A percentile compares a stretch with the other conserved stretches of the same genome.
Evolutionary conservation across 1,140 invertebrate genomes (phyloP).

Genomic region (Eumeta japonica): DNA sequence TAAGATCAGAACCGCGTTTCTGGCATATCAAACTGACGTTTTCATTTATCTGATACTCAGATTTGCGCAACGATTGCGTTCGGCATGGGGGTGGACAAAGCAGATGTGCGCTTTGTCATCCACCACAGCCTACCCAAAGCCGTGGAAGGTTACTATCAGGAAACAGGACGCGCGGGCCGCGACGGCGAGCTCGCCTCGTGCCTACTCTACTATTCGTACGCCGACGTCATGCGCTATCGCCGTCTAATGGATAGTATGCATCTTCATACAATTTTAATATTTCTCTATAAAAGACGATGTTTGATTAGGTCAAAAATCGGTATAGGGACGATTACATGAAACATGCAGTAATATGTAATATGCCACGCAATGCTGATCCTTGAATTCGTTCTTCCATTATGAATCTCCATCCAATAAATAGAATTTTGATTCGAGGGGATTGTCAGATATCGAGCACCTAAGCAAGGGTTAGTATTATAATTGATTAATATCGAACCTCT

Average conservation of each 20-base stretch:
- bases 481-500: too few species aligned
- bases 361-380: too few species aligned
- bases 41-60: conserved; percentile 15
- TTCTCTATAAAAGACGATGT: too few species aligned
- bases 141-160: conserved; percentile 97
- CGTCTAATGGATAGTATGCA: conserved; percentile 74
- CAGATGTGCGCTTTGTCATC: conserved; percentile 88
- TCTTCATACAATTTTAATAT: not conserved
- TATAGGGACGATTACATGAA: too few species aligned
- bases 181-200: conserved; percentile 84
- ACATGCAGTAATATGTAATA: too few species aligned
- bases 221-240: conserved; percentile 74
- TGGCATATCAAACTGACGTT: not conserved
- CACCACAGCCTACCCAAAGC: conserved; percentile 93
- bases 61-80: conserved; percentile 96
- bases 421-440: too few species aligned
- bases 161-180: conserved; percentile 92
- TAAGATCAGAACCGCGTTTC: not conserved
- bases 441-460: too few species aligned
- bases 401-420: too few species aligned
- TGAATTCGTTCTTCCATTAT: too few species aligned
- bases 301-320: too few species aligned
- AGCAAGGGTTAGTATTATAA: too few species aligned
- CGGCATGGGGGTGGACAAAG: conserved; percentile 98
- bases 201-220: conserved; percentile 84